Evolutionary conservation across 1,140 invertebrate species (phyloP).

Genomic region (Ladona fulva): DNA sequence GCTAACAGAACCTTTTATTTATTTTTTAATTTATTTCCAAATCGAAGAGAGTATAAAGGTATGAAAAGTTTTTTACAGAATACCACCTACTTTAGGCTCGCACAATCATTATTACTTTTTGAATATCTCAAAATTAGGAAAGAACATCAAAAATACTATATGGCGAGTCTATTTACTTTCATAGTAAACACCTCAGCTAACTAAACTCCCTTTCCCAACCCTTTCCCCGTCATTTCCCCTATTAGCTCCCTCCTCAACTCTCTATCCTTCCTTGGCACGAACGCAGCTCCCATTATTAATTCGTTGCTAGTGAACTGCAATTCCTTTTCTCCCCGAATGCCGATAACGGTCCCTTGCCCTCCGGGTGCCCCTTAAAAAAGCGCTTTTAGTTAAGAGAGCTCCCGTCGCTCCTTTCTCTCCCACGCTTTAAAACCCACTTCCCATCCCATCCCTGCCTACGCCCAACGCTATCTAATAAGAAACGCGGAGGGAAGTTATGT

Average conservation of each 20-base stretch:
- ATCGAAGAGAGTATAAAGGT: no score
- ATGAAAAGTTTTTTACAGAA: no score
- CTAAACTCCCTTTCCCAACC: background rate
- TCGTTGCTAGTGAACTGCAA: background rate
- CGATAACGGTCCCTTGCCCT: background rate
- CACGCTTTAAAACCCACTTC: background rate
- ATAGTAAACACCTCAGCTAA: no score
- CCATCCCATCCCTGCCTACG: background rate
- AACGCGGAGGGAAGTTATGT: background rate
- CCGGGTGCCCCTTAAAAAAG: background rate
- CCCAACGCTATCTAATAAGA: background rate
- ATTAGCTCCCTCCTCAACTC: background rate
- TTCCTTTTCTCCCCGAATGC: background rate
- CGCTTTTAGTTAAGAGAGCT: background rate
- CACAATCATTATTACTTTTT: no score
- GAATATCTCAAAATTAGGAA: no score
- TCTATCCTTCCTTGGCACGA: background rate
- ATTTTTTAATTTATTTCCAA: no score
- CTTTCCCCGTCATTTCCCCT: background rate
- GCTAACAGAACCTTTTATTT: no score
- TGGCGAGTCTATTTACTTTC: no score
- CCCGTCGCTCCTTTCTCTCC: background rate
- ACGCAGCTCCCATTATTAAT: background rate
- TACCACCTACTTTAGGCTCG: no score
- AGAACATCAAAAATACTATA: no score